Conservation (phyloP, 2,797 vertebrate genomes). For the Onychomys arenicola region DNA sequence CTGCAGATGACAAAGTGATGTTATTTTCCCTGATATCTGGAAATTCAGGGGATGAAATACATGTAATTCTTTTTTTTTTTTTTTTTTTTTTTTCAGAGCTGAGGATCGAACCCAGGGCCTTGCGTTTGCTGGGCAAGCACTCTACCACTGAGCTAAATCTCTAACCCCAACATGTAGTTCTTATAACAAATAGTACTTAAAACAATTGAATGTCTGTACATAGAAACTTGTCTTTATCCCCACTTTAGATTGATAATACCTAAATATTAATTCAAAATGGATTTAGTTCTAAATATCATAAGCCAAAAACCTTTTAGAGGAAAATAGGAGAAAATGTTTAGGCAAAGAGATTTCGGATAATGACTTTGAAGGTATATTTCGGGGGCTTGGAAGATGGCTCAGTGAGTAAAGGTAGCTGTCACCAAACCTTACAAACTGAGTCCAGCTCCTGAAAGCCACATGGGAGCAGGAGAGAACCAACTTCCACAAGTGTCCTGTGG, state of each 20-base stretch:
- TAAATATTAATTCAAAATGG: constrained; percentile 11
- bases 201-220: not conserved
- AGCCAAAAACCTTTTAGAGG: not conserved
- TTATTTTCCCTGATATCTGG: not conserved
- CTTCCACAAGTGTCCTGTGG: not conserved
- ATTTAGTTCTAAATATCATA: not conserved
- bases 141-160: no score
- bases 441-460: not conserved
- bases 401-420: not conserved
- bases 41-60: constrained; percentile 43
- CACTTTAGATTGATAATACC: not conserved
- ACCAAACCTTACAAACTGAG: not conserved
- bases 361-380: not conserved
- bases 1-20: not conserved
- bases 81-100: no score
- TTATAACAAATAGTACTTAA: not conserved
- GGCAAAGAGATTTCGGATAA: not conserved
- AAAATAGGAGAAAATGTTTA: not conserved
- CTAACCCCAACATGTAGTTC: no score
- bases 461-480: not conserved
- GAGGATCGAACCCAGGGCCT: no score
- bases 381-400: not conserved
- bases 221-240: constrained; percentile 7
- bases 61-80: not conserved
- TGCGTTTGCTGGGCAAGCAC: no score